A percentile compares a stretch with the other conserved stretches of the same genome.
Conservation (phyloP, 2,113 vertebrate genomes). For the Morone saxatilis region DNA sequence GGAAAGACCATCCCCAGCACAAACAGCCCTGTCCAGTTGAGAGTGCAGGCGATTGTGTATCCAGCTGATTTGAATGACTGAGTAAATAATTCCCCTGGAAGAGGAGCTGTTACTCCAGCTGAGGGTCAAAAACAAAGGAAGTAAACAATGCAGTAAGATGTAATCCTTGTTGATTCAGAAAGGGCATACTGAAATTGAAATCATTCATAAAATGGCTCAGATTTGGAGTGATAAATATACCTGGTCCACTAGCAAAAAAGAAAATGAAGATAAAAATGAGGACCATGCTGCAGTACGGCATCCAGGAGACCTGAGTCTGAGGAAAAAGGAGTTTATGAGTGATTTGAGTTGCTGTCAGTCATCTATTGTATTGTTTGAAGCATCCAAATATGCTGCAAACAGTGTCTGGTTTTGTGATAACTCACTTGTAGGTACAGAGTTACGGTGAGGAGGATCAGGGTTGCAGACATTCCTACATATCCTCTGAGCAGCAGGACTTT, state of each 20-base stretch:
- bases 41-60: conserved; percentile 77
- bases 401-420: background rate
- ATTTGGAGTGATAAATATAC: conserved; percentile 65
- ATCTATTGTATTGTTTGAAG: background rate
- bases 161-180: conserved; percentile 1
- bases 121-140: conserved; percentile 22
- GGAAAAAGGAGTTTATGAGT: conserved; percentile 33
- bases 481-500: conserved; percentile 80
- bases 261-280: conserved; percentile 86
- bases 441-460: conserved; percentile 83
- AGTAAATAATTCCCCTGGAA: conserved; percentile 86
- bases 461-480: conserved; percentile 78
- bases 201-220: background rate
- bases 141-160: background rate
- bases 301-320: conserved; percentile 82
- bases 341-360: background rate
- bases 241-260: conserved; percentile 85
- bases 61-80: conserved; percentile 86
- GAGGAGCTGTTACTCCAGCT: conserved; percentile 80
- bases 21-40: conserved; percentile 86
- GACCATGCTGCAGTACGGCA: conserved; percentile 87
- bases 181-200: background rate
- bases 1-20: conserved; percentile 87
- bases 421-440: conserved; percentile 86
- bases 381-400: background rate